These are phyloP conservation scores for Sardinella longiceps DNA, from an alignment of 2,797 vertebrate species.

Conservation along the genomic window DNA sequence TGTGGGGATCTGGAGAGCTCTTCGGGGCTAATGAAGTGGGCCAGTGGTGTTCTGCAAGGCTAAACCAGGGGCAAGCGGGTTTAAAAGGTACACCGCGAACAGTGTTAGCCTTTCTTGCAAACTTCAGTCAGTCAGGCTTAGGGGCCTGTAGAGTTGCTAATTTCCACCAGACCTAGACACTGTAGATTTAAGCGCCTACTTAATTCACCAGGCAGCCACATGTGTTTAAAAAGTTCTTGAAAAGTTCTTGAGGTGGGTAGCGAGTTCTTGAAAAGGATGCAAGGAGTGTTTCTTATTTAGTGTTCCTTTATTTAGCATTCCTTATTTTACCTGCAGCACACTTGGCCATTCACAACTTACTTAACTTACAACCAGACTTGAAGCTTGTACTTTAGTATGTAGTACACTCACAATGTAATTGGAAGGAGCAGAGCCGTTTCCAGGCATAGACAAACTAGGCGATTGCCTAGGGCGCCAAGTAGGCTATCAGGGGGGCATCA, in stretches of 20 bases:
- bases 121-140: not conserved
- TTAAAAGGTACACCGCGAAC: not conserved
- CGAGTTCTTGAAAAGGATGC: too few species aligned
- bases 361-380: too few species aligned
- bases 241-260: not conserved
- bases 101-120: not conserved
- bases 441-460: too few species aligned
- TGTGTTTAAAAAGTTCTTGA: not conserved
- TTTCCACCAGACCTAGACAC: not conserved
- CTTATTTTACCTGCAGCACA: too few species aligned
- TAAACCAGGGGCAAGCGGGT: not conserved
- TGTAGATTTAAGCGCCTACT: not conserved
- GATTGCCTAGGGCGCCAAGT: too few species aligned
- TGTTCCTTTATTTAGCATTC: too few species aligned
- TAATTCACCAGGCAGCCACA: not conserved
- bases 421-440: too few species aligned
- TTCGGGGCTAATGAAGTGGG: constrained; percentile 25
- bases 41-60: not conserved
- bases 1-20: not conserved
- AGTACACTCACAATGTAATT: too few species aligned
- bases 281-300: too few species aligned
- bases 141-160: not conserved
- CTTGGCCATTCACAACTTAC: too few species aligned
- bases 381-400: too few species aligned
- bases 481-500: too few species aligned